These are phyloP conservation scores for Mesorhabditis belari DNA, from an alignment of 2,888 invertebrate species.

Conservation along the genomic window DNA sequence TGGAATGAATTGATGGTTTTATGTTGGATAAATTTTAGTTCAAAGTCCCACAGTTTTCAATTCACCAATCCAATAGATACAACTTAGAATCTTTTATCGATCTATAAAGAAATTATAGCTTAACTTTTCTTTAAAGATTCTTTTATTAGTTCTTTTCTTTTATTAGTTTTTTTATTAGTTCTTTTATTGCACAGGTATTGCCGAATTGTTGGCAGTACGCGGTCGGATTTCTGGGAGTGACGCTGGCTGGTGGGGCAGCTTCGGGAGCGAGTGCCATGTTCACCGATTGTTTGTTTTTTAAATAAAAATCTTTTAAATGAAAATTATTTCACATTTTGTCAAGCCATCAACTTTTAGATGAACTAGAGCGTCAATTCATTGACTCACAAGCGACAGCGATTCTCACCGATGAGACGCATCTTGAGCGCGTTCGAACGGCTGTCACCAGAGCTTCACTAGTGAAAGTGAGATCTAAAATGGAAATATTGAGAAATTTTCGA, in stretches of 20 bases:
- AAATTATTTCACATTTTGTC: not conserved
- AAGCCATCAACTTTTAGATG: conserved; percentile 10
- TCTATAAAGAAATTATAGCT: no score
- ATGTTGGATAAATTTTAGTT: no score
- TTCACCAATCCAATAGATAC: no score
- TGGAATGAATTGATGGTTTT: no score
- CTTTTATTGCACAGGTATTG: no score
- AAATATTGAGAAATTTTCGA: no score
- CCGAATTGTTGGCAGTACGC: conserved; percentile 35
- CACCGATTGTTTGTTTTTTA: conserved; percentile 26
- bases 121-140: no score
- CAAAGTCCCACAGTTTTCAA: no score
- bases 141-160: no score
- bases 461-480: no score
- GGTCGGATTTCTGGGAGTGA: conserved; percentile 22
- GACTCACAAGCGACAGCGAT: conserved; percentile 21
- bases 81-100: no score
- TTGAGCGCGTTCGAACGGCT: conserved; percentile 24
- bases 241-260: conserved; percentile 26
- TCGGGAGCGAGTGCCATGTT: conserved; percentile 37
- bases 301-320: not conserved
- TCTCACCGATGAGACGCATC: conserved; percentile 18
- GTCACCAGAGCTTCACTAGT: conserved; percentile 14
- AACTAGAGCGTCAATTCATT: conserved; percentile 29
- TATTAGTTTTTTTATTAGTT: no score